Conservation (phyloP, 2,113 vertebrate genomes). For the Eleginops maclovinus region DNA sequence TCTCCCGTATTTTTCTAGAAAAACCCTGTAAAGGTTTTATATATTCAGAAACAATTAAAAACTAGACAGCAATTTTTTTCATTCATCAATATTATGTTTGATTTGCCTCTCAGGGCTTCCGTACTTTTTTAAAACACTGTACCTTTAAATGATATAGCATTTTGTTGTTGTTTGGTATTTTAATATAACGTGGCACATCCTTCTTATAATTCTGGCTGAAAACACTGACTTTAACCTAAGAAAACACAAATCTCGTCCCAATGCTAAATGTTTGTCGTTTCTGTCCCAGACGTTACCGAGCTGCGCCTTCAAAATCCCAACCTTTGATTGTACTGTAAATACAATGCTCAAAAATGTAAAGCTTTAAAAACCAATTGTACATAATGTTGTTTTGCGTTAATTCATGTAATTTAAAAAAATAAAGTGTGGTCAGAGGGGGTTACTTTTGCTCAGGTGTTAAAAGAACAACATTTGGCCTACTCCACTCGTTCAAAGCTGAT, state of each 20-base stretch:
- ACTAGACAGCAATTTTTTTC: no score
- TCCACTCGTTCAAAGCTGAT: conserved; percentile 31
- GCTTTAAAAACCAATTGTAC: conserved; percentile 76
- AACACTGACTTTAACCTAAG: conserved; percentile 57
- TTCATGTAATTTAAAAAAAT: conserved; percentile 68
- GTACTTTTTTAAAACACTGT: conserved; percentile 63
- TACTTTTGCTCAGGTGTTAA: conserved; percentile 44
- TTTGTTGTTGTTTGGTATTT: conserved; percentile 34
- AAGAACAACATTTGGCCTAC: conserved; percentile 32
- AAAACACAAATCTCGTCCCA: not conserved
- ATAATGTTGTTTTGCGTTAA: conserved; percentile 66
- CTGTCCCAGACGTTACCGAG: conserved; percentile 14
- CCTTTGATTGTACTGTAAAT: conserved; percentile 81
- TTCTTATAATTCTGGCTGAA: conserved; percentile 45
- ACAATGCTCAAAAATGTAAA: conserved; percentile 70
- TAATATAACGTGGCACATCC: conserved; percentile 60
- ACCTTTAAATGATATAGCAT: conserved; percentile 47
- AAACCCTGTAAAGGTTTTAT: no score
- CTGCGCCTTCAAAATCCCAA: conserved; percentile 34
- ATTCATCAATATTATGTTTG: no score
- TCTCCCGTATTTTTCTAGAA: no score
- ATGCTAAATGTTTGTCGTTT: conserved; percentile 26
- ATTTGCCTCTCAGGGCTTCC: no score
- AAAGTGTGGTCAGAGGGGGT: conserved; percentile 22
- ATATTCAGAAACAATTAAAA: no score